Base-by-base conservation (phyloP, 2,888 invertebrate genomes). In the Ichneumoninae sp. region DNA sequence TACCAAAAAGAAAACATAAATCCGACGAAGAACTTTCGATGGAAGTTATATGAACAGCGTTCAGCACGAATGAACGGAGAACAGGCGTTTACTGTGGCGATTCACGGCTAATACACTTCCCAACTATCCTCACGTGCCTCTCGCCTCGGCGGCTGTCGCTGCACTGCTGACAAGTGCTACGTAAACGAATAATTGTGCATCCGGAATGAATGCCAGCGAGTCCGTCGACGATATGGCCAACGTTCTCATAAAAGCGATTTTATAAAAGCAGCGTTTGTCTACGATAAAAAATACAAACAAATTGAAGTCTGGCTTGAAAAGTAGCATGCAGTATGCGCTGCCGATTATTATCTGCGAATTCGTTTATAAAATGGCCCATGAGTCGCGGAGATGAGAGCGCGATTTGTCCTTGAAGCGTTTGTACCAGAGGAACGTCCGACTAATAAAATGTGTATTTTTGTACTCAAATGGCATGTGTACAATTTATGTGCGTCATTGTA, bases 151-250 rank as follows among this genome's bases (percentile, higher is more conserved):
- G 33, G 50, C 52, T 57, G 13, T 36, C 57, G 36, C 26, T 57
- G 22, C 22, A 71, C 22, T 57, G 40, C 57, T 57, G 71, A 57
- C 70, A n/a, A 70, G 19, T 44, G 52, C 70, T 10, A 54, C 70
- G 52, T 71, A 54, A 71, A 40, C 40, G 57, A 54, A 71, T 71
- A 71, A 71, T 57, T 57, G 71, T 26, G 40, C 54, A 44, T 71
- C 57, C 57, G 71, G 54, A 50, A 57, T 8, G 19, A 26, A 0
- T 22, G 22, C 57, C 22, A 22, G 13, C 22, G 26, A 26, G 57
- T 0, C 57, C 5, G 26, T 57, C 10, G 26, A 57, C 57, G 4
- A 26, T 57, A 26, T 26, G 44, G 16, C 44, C 16, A 47, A 16
- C 44, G 44, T 47, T 47, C 13, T 47, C 16, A 16, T 1, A 4